A percentile compares a stretch with the other conserved stretches of the same genome.
Evolutionary conservation across 2,888 invertebrate genomes (phyloP).

Genomic region (Sinotaia quadrata): DNA sequence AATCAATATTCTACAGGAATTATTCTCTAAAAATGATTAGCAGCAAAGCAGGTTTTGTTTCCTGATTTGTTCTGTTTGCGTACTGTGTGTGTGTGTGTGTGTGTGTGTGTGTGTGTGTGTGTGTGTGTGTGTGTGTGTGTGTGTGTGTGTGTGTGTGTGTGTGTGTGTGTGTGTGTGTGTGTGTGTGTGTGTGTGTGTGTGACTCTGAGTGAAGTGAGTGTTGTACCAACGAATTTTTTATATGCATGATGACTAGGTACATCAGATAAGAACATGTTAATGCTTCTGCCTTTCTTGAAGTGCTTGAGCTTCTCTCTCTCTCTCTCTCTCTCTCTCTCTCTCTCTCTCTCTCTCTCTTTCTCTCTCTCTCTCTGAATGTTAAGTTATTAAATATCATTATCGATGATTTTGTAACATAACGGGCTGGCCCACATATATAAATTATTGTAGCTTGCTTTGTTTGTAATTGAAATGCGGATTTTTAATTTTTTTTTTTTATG

Average conservation of each 20-base stretch:
- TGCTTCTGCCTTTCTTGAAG: neutral
- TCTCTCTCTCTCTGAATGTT: conserved; percentile 1
- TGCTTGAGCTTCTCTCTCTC: neutral
- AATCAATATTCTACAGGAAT: too few species aligned
- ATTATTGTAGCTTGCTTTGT: too few species aligned
- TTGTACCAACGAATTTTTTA: neutral
- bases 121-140: conserved; percentile 9
- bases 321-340: neutral
- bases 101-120: conserved; percentile 11
- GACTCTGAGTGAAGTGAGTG: too few species aligned
- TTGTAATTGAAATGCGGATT: too few species aligned
- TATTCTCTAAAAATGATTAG: too few species aligned
- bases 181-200: neutral
- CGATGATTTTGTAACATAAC: too few species aligned
- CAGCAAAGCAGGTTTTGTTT: too few species aligned
- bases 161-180: conserved; percentile 11
- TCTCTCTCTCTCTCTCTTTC: neutral
- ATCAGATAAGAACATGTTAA: neutral
- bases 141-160: conserved; percentile 11
- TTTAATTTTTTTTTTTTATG: too few species aligned
- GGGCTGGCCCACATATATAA: too few species aligned
- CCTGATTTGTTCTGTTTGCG: too few species aligned
- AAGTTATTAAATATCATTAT: too few species aligned
- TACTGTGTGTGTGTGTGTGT: neutral
- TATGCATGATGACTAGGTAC: neutral